Conservation (phyloP, 2,113 vertebrate genomes). For the Nematolebias whitei region DNA sequence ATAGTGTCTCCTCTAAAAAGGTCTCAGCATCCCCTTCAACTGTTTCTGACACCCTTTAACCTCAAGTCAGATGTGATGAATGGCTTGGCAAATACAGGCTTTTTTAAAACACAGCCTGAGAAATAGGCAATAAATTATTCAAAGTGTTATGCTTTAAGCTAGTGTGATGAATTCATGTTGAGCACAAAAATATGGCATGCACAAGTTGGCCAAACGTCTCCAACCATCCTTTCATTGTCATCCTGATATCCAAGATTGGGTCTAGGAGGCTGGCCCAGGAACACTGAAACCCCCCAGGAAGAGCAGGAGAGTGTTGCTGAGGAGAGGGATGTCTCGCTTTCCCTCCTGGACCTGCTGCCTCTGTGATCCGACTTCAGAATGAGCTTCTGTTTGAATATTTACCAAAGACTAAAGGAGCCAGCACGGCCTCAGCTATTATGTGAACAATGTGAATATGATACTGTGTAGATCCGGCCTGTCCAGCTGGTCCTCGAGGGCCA, state of each 20-base stretch:
- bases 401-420: not conserved
- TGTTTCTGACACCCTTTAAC: conserved; percentile 22
- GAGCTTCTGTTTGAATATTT: not conserved
- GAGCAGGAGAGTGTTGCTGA: not conserved
- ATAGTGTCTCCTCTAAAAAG: no score
- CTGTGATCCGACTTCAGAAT: not conserved
- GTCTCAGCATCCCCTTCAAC: conserved; percentile 6
- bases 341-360: not conserved
- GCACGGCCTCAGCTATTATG: not conserved
- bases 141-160: not conserved
- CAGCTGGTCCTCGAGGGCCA: no score
- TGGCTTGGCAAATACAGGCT: not conserved
- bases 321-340: not conserved
- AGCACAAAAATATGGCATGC: conserved; percentile 8
- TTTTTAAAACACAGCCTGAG: not conserved
- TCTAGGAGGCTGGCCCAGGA: not conserved
- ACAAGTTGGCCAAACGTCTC: not conserved
- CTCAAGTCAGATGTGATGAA: not conserved
- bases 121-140: conserved; percentile 3
- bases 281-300: not conserved
- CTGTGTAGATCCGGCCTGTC: no score
- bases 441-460: no score
- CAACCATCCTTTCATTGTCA: conserved; percentile 1
- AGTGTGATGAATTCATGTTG: not conserved
- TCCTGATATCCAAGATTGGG: no score